Evolutionary conservation across 2,797 vertebrate species (phyloP).

Genomic region (Borostomias antarcticus): DNA sequence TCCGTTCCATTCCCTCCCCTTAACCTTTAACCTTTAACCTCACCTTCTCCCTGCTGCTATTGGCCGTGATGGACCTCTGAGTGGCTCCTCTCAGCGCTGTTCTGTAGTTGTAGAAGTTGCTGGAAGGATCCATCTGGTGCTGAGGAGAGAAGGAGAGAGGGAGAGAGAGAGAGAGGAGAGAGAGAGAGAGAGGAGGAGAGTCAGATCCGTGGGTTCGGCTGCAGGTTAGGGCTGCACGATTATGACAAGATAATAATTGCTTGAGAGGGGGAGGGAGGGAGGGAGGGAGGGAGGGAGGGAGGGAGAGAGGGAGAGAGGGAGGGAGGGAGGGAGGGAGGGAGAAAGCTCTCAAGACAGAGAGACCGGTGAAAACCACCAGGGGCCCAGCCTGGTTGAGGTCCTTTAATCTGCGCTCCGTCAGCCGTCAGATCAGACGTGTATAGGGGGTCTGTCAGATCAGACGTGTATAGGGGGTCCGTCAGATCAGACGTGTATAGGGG

Average conservation of each 20-base stretch:
- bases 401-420: conserved; percentile 5
- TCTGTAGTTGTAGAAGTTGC: conserved; percentile 96
- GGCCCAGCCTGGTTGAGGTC: conserved; percentile 4
- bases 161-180: not conserved
- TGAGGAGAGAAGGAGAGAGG: conserved; percentile 45
- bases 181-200: not conserved
- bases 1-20: no score
- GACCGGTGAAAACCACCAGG: no score
- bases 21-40: no score
- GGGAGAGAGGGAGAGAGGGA: not conserved
- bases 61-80: conserved; percentile 89
- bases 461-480: no score
- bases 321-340: not conserved
- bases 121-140: conserved; percentile 98
- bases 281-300: not conserved
- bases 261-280: not conserved
- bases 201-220: no score
- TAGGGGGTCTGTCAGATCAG: no score
- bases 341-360: no score
- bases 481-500: no score
- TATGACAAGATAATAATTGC: no score
- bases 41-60: conserved; percentile 94
- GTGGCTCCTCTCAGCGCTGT: conserved; percentile 90
- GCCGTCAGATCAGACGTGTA: no score
- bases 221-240: no score